phyloP scores from a whole-genome alignment of 2,113 vertebrate genomes.

The Esox niger region DNA sequence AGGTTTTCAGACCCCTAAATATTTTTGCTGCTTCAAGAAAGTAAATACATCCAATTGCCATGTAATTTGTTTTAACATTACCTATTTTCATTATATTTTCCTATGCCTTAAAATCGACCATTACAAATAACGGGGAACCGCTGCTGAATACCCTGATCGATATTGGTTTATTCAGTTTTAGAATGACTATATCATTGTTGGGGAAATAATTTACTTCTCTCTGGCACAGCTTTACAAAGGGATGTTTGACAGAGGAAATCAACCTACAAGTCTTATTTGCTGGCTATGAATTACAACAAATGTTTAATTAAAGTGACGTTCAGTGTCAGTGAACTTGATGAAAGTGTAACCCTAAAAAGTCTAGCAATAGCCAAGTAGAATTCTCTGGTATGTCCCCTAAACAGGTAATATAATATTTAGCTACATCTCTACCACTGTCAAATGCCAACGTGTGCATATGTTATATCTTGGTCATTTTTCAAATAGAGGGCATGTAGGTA shows the following conservation, averaged over 20 bases:
- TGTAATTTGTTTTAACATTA: background rate
- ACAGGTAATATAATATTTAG: background rate
- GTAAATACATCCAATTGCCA: background rate
- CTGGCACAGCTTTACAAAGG: background rate
- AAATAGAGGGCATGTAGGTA: background rate
- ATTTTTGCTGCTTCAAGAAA: background rate
- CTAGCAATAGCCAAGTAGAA: background rate
- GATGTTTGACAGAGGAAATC: background rate
- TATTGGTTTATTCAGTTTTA: constrained; percentile 1
- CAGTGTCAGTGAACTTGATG: background rate
- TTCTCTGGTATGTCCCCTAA: background rate
- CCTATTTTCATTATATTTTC: background rate
- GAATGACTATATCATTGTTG: background rate
- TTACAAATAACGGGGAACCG: background rate
- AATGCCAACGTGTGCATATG: background rate
- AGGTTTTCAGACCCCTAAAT: background rate
- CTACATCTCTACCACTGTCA: background rate
- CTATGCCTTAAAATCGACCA: background rate
- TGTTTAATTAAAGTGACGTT: background rate
- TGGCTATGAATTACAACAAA: background rate
- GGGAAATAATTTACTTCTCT: background rate
- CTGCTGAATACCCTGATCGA: background rate
- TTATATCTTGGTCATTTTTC: background rate
- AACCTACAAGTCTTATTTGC: background rate
- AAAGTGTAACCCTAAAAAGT: background rate